Evolutionary conservation across 37 sponge, comb jelly and placozoan species (phyloP).

Genomic region (Spongilla lacustris): DNA sequence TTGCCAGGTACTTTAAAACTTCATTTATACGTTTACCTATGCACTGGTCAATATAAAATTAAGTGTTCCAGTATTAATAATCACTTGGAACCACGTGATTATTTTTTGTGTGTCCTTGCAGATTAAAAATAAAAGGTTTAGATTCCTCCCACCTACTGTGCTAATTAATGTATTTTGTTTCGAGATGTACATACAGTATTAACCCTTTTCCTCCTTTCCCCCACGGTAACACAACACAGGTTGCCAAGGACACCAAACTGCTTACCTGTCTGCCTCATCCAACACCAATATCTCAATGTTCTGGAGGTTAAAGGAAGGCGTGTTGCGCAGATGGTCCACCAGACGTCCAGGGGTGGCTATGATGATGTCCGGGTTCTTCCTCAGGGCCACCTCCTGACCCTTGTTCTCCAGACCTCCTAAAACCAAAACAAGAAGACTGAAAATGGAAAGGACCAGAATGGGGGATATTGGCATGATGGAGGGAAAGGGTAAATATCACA

Average conservation of each 20-base stretch:
- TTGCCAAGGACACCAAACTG: conserved; percentile 52
- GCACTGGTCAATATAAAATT: no score
- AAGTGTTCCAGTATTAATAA: no score
- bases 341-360: conserved; percentile 97
- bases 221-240: neutral
- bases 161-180: no score
- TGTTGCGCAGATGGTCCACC: conserved; percentile 96
- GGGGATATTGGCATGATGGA: no score
- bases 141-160: no score
- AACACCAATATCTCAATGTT: conserved; percentile 93
- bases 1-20: no score
- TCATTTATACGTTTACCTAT: no score
- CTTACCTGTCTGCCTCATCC: conserved; percentile 99
- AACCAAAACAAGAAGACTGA: neutral
- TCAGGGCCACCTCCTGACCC: conserved; percentile 86
- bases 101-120: no score
- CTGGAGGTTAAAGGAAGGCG: conserved; percentile 91
- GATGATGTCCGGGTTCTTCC: conserved; percentile 90
- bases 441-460: neutral
- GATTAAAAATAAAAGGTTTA: no score
- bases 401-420: conserved; percentile 94
- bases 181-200: no score
- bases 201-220: neutral
- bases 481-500: no score
- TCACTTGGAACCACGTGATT: no score